These are phyloP conservation scores for Aleadryas rufinucha DNA, from an alignment of 2,113 vertebrate genomes.

Conservation along the genomic window DNA sequence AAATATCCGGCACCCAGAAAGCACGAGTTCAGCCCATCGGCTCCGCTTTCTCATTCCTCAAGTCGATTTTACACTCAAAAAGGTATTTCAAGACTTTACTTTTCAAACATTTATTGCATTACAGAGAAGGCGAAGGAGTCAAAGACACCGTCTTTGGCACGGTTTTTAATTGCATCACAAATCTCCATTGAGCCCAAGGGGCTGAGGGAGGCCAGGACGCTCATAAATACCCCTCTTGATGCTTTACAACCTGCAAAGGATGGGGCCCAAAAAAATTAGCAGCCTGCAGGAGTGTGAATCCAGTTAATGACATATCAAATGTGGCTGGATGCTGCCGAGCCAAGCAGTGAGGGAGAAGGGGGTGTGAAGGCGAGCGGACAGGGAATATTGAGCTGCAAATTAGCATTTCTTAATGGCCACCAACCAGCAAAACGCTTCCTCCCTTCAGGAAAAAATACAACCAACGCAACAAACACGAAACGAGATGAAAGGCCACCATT, in stretches of 20 bases:
- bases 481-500: not conserved
- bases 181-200: not conserved
- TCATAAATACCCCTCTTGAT: not conserved
- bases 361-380: not conserved
- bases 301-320: slow-evolving; percentile 7
- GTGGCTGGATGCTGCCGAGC: not conserved
- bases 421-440: not conserved
- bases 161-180: not conserved
- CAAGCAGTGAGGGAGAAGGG: not conserved
- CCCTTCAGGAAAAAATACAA: not conserved
- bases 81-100: not conserved
- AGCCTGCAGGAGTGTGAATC: slow-evolving; percentile 1
- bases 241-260: not conserved
- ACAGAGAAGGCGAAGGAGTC: not conserved
- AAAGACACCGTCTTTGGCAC: rapidly evolving
- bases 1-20: not conserved
- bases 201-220: not conserved
- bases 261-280: slow-evolving; percentile 20
- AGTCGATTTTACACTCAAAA: not conserved
- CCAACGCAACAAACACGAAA: not conserved
- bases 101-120: not conserved
- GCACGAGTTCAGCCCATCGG: rapidly evolving
- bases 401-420: slow-evolving; percentile 27
- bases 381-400: slow-evolving; percentile 36
- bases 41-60: not conserved